phyloP scores from a whole-genome alignment of 2,888 invertebrate species.

The Drosophila seclusa region DNA sequence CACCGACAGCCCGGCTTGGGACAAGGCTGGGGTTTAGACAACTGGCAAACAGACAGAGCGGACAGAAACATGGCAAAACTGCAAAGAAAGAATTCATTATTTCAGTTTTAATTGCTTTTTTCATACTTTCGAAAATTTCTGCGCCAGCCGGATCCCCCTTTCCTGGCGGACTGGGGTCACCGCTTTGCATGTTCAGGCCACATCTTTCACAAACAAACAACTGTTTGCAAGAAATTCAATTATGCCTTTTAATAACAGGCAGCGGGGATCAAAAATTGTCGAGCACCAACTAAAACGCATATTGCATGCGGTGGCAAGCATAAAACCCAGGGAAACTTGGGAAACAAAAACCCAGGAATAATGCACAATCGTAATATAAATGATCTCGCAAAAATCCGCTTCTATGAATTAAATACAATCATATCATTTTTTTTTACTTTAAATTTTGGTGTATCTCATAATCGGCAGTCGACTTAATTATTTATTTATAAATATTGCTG shows the following conservation, averaged over 20 bases:
- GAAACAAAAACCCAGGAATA: conserved; percentile 3
- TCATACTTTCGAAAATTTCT: conserved; percentile 80
- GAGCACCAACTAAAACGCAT: conserved; percentile 39
- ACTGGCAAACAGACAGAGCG: conserved; percentile 10
- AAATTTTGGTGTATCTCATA: background rate
- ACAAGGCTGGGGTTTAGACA: conserved; percentile 15
- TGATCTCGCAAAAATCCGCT: background rate
- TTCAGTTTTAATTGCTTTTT: conserved; percentile 83
- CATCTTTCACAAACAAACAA: conserved; percentile 74
- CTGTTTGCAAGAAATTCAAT: conserved; percentile 82
- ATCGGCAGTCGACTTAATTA: conserved; percentile 1
- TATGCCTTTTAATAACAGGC: conserved; percentile 80
- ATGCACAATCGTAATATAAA: conserved; percentile 5
- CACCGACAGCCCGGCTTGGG: conserved; percentile 28
- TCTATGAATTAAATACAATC: background rate
- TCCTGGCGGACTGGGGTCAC: conserved; percentile 22
- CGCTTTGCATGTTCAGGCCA: conserved; percentile 77
- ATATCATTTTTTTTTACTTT: background rate
- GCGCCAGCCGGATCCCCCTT: conserved; percentile 52
- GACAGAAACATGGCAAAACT: conserved; percentile 54
- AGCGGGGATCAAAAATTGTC: conserved; percentile 56
- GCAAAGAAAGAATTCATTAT: conserved; percentile 82
- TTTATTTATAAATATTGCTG: conserved; percentile 18
- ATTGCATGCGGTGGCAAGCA: conserved; percentile 34
- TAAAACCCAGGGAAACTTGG: conserved; percentile 1